Conservation (phyloP, 2,797 vertebrate species). For the Typhlichthys subterraneus region DNA sequence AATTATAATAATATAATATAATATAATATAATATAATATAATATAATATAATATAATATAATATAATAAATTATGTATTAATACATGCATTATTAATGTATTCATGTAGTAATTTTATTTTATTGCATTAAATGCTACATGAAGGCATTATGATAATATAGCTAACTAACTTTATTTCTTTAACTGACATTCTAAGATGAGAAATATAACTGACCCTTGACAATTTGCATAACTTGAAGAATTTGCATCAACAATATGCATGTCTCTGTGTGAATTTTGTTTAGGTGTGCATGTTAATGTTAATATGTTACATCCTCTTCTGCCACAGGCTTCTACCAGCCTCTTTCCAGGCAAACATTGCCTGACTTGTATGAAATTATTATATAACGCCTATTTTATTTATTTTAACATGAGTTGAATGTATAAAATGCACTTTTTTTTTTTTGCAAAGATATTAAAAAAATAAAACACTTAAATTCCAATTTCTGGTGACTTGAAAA, state of each 20-base stretch:
- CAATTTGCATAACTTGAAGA: not conserved
- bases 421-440: constrained; percentile 59
- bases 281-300: constrained; percentile 33
- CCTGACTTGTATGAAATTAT: constrained; percentile 47
- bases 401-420: constrained; percentile 45
- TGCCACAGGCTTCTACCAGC: constrained; percentile 53
- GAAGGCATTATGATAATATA: too few relatives aligned
- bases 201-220: constrained; percentile 15
- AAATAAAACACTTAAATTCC: too few relatives aligned
- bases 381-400: constrained; percentile 62
- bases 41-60: too few relatives aligned
- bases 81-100: not conserved
- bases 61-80: too few relatives aligned
- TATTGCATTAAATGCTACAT: not conserved
- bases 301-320: constrained; percentile 54
- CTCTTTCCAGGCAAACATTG: constrained; percentile 39
- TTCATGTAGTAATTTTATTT: too few relatives aligned
- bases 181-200: not conserved
- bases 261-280: constrained; percentile 23
- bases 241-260: constrained; percentile 1
- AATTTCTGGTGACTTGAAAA: too few relatives aligned
- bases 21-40: too few relatives aligned
- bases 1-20: too few relatives aligned
- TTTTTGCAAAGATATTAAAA: too few relatives aligned
- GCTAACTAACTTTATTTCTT: too few relatives aligned